Conservation (phyloP, 2,888 invertebrate species). For the Lasioglossum zephyrum region DNA sequence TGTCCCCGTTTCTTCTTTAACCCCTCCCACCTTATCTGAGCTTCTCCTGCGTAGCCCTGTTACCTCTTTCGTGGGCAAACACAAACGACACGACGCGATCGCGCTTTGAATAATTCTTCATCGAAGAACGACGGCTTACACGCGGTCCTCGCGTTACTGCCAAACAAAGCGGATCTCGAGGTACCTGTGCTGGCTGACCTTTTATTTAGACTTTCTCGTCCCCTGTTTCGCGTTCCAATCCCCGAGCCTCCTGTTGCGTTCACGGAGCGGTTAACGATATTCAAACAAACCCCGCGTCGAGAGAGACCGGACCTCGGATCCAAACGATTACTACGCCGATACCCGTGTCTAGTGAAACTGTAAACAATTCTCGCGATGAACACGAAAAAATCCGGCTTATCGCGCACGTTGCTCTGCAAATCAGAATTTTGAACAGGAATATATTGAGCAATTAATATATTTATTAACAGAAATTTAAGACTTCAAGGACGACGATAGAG, state of each 20-base stretch:
- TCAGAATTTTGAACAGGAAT: neutral
- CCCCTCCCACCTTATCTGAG: neutral
- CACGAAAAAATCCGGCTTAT: neutral
- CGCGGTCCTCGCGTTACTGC: conserved; percentile 41
- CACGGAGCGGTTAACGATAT: conserved; percentile 80
- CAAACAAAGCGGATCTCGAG: conserved; percentile 29
- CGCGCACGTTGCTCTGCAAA: neutral
- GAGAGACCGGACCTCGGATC: conserved; percentile 32
- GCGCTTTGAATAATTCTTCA: conserved; percentile 29
- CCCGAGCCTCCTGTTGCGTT: conserved; percentile 48
- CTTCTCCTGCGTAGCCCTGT: neutral
- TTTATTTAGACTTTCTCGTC: neutral
- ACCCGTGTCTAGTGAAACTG: conserved; percentile 30
- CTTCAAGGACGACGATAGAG: neutral
- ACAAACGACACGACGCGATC: conserved; percentile 24
- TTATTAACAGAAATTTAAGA: neutral
- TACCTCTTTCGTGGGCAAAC: neutral
- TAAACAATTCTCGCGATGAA: neutral
- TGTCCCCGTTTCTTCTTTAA: conserved; percentile 2
- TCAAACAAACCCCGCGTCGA: conserved; percentile 74
- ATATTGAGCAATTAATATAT: neutral
- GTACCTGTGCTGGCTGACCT: conserved; percentile 31
- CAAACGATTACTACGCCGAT: conserved; percentile 33
- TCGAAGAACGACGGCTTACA: conserved; percentile 26
- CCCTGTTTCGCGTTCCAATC: conserved; percentile 31